Conservation (phyloP, 2,113 vertebrate species). For the Chloebia gouldiae region DNA sequence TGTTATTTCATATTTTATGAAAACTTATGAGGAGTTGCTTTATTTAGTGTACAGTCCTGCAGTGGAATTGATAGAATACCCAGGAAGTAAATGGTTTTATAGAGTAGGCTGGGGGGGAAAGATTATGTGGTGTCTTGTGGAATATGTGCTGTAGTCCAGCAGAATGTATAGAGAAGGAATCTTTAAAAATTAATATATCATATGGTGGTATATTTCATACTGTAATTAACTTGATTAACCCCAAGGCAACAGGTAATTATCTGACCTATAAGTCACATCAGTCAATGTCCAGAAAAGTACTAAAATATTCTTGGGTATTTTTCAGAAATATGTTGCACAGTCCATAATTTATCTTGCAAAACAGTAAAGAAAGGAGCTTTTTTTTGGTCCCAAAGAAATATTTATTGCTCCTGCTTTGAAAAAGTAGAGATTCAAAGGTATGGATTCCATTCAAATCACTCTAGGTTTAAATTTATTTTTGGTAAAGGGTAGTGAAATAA, state of each 20-base stretch:
- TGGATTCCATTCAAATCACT: not conserved
- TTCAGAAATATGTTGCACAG: not conserved
- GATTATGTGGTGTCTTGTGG: not conserved
- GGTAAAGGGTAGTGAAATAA: not conserved
- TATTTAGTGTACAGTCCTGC: not conserved
- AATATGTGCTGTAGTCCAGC: not conserved
- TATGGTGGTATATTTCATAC: not conserved
- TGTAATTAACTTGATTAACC: not conserved
- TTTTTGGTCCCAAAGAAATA: not conserved
- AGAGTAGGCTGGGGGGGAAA: accelerated
- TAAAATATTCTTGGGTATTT: not conserved
- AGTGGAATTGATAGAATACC: not conserved
- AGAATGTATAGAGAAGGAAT: not conserved
- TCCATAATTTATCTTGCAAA: not conserved
- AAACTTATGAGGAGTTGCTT: not conserved
- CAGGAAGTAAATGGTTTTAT: not conserved
- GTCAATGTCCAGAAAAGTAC: not conserved
- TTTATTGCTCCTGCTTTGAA: not conserved
- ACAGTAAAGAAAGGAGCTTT: not conserved
- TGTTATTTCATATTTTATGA: not conserved
- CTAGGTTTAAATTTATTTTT: not conserved
- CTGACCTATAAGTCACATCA: not conserved
- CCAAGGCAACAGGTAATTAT: not conserved
- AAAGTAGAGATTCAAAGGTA: not conserved
- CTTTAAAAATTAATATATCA: not conserved